Conservation (phyloP, 2,888 invertebrate species). For the Tachina lurida region DNA sequence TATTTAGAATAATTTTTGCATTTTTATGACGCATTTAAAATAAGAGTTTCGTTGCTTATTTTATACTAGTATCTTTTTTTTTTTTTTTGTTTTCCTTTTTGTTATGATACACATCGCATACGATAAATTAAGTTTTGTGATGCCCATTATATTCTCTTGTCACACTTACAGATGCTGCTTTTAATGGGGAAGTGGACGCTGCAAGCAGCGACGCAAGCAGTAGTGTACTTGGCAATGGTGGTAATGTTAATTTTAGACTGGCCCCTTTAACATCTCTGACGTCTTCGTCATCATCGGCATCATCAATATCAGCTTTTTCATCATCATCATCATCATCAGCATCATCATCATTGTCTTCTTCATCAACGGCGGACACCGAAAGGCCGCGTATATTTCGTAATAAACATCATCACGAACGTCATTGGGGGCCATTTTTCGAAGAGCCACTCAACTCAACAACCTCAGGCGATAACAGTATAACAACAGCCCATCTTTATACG, state of each 20-base stretch:
- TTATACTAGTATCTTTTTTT: conserved; percentile 3
- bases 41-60: conserved; percentile 10
- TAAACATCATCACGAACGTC: conserved; percentile 87
- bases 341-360: conserved; percentile 48
- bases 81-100: conserved; percentile 10
- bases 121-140: conserved; percentile 48
- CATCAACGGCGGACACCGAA: conserved; percentile 73
- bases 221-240: conserved; percentile 26
- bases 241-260: conserved; percentile 47
- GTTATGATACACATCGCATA: conserved; percentile 38
- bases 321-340: conserved; percentile 48
- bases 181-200: conserved; percentile 40
- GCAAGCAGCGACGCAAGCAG: conserved; percentile 33
- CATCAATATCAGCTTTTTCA: conserved; percentile 54
- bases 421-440: conserved; percentile 90
- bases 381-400: conserved; percentile 78
- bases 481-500: conserved; percentile 86
- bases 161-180: conserved; percentile 62
- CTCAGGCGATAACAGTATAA: conserved; percentile 84
- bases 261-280: conserved; percentile 47
- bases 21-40: conserved; percentile 54
- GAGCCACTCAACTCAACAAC: conserved; percentile 83
- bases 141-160: conserved; percentile 51
- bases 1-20: conserved; percentile 44
- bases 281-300: conserved; percentile 53